Evolutionary conservation across 1,140 invertebrate genomes (phyloP).

Genomic region (Ceratosolen solmsi): DNA sequence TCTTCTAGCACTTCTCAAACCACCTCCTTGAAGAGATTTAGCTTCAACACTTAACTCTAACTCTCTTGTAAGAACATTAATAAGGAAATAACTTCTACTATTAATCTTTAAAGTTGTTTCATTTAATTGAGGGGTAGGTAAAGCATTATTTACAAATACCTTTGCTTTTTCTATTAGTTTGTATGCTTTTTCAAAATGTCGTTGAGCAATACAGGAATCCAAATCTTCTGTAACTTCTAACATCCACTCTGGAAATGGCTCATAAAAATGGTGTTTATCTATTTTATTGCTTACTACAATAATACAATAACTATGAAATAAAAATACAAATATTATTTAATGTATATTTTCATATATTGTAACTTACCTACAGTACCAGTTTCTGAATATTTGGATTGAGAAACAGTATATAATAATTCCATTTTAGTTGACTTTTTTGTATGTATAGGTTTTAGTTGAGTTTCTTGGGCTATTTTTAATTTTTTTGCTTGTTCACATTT

Average conservation of each 20-base stretch:
- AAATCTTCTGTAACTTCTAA: slow-evolving; percentile 94
- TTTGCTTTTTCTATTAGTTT: slow-evolving; percentile 85
- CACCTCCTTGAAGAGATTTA: slow-evolving; percentile 91
- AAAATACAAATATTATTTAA: neutral
- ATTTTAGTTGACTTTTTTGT: slow-evolving; percentile 57
- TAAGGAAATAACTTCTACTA: slow-evolving; percentile 83
- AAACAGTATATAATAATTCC: slow-evolving; percentile 44
- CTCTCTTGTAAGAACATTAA: slow-evolving; percentile 90
- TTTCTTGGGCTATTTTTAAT: slow-evolving; percentile 81
- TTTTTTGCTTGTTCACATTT: slow-evolving; percentile 94
- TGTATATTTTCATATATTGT: neutral
- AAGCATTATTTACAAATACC: slow-evolving; percentile 73
- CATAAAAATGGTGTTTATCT: slow-evolving; percentile 72
- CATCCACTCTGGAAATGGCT: slow-evolving; percentile 88
- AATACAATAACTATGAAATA: slow-evolving; percentile 22
- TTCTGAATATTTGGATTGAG: slow-evolving; percentile 66
- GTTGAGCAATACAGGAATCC: slow-evolving; percentile 96
- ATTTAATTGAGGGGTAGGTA: slow-evolving; percentile 61
- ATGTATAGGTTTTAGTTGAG: slow-evolving; percentile 52
- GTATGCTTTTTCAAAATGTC: slow-evolving; percentile 96
- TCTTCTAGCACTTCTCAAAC: slow-evolving; percentile 87
- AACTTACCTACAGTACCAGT: slow-evolving; percentile 63
- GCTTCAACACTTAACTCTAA: slow-evolving; percentile 87
- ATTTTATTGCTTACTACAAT: slow-evolving; percentile 69
- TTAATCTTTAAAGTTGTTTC: slow-evolving; percentile 71